Conservation (phyloP, 2,113 vertebrate species). For the Cromileptes altivelis region DNA sequence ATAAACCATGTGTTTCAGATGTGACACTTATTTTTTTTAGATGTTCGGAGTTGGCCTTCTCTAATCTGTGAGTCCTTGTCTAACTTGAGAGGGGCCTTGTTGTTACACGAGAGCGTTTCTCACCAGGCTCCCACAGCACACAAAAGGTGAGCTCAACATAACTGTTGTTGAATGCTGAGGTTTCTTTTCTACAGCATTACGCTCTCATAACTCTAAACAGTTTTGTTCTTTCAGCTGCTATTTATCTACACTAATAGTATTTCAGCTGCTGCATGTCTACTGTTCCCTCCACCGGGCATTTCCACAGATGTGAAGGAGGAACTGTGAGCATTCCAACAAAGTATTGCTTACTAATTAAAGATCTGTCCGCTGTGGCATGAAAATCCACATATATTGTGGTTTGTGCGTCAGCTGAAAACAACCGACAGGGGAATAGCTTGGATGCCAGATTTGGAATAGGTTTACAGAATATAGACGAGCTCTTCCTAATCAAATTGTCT, state of each 20-base stretch:
- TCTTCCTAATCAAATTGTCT: slow-evolving; percentile 67
- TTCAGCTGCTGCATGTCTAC: slow-evolving; percentile 45
- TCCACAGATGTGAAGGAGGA: slow-evolving; percentile 63
- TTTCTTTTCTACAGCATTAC: slow-evolving; percentile 46
- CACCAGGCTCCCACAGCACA: slow-evolving; percentile 32
- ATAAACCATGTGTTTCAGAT: slow-evolving; percentile 62
- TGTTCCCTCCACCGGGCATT: slow-evolving; percentile 56
- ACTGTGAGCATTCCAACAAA: slow-evolving; percentile 66
- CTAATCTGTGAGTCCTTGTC: slow-evolving; percentile 63
- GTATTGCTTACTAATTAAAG: slow-evolving; percentile 77
- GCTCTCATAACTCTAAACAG: slow-evolving; percentile 43
- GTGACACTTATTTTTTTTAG: slow-evolving; percentile 48
- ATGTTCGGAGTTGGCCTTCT: slow-evolving; percentile 51
- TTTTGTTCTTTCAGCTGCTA: slow-evolving; percentile 56
- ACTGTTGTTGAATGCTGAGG: slow-evolving; percentile 33
- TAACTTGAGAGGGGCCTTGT: slow-evolving; percentile 53
- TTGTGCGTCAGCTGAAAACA: slow-evolving; percentile 64
- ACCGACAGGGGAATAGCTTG: slow-evolving; percentile 37
- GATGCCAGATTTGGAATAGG: slow-evolving; percentile 59
- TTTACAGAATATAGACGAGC: slow-evolving; percentile 62
- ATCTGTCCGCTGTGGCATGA: slow-evolving; percentile 62
- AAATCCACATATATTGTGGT: slow-evolving; percentile 56
- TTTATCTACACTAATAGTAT: slow-evolving; percentile 65
- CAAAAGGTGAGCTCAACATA: slow-evolving; percentile 44
- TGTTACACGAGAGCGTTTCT: slow-evolving; percentile 49